A percentile compares a stretch with the other conserved stretches of the same genome.
Conservation (phyloP, 2,888 invertebrate species). For the Phalera bucephala region DNA sequence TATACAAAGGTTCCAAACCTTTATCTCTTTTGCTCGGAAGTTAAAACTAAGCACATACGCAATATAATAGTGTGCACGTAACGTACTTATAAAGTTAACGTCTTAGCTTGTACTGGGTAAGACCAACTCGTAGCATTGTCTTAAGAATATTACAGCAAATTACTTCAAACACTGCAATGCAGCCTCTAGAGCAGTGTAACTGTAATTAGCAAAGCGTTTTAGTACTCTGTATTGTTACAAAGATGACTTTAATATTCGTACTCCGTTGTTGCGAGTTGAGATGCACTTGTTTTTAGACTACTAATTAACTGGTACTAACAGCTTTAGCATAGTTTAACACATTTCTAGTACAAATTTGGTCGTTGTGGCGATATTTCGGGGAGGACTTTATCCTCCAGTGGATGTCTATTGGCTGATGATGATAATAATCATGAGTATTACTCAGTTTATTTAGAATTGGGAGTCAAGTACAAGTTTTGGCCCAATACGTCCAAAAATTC, state of each 20-base stretch:
- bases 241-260: background rate
- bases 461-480: no score
- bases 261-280: background rate
- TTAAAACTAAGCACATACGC: no score
- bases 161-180: constrained; percentile 67
- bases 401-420: no score
- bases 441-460: no score
- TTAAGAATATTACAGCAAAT: constrained; percentile 64
- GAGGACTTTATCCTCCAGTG: no score
- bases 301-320: background rate
- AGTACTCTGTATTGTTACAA: constrained; percentile 15
- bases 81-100: constrained; percentile 24
- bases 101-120: constrained; percentile 6
- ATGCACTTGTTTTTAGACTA: background rate
- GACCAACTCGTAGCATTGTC: constrained; percentile 41
- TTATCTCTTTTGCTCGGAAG: no score
- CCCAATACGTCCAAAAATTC: no score
- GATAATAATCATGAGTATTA: no score
- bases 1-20: no score
- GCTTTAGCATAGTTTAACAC: no score
- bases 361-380: no score
- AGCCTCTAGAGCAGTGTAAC: constrained; percentile 48
- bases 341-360: no score
- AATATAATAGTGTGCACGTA: constrained; percentile 26
- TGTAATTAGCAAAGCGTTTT: constrained; percentile 66